phyloP scores from a whole-genome alignment of 2,797 vertebrate genomes.

The Clarias platycephalus region DNA sequence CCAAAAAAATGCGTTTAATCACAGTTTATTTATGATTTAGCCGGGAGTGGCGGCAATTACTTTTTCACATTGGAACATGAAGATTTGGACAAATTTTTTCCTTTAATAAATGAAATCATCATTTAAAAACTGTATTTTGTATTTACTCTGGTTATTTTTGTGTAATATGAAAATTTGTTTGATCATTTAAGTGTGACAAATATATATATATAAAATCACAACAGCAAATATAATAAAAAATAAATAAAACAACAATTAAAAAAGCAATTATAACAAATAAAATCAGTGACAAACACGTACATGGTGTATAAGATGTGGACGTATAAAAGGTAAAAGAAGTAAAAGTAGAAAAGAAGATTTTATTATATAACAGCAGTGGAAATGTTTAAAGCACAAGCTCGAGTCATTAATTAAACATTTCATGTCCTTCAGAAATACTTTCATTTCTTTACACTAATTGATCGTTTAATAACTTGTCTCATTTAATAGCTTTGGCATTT shows the following conservation, averaged over 20 bases:
- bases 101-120: too few relatives aligned
- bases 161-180: too few relatives aligned
- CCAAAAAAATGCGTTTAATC: too few relatives aligned
- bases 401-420: not conserved
- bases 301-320: not conserved
- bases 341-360: not conserved
- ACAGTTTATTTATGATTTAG: too few relatives aligned
- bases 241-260: not conserved
- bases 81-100: too few relatives aligned
- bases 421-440: not conserved
- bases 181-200: not conserved
- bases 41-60: too few relatives aligned
- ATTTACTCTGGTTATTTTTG: too few relatives aligned
- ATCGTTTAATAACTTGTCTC: not conserved
- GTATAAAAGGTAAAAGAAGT: not conserved
- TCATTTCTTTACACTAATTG: not conserved
- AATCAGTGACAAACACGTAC: not conserved
- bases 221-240: too few relatives aligned
- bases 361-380: not conserved
- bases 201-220: too few relatives aligned
- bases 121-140: too few relatives aligned
- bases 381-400: not conserved
- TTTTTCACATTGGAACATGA: too few relatives aligned
- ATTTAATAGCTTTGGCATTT: constrained; percentile 3
- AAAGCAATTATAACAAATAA: not conserved